A percentile compares a stretch with the other conserved stretches of the same genome.
Conservation (phyloP, 2,797 vertebrate species). For the Tenualosa ilisha region DNA sequence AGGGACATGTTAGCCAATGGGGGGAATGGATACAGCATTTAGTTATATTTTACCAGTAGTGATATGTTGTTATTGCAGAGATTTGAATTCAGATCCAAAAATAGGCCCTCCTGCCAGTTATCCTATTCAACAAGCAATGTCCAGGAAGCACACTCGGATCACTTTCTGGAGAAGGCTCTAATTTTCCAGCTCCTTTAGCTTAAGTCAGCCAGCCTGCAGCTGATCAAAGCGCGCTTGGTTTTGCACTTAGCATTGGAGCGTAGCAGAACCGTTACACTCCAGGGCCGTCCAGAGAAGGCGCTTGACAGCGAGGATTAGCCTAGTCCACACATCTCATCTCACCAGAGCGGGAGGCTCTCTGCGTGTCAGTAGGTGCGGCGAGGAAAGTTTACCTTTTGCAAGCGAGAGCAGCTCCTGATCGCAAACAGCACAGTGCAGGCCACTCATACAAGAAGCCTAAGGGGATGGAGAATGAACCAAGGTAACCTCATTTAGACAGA, state of each 20-base stretch:
- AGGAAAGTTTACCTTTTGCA: constrained; percentile 59
- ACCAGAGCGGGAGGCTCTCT: neutral
- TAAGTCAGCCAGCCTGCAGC: neutral
- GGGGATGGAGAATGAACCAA: neutral
- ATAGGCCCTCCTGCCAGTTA: neutral
- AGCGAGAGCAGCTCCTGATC: constrained; percentile 66
- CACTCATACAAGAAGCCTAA: constrained; percentile 59
- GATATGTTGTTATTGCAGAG: neutral
- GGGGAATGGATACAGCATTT: too few species aligned
- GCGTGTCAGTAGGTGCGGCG: neutral
- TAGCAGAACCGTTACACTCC: neutral
- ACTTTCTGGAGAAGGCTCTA: neutral
- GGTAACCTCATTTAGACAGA: neutral
- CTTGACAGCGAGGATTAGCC: constrained; percentile 5
- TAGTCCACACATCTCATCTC: neutral
- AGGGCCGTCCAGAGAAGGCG: neutral
- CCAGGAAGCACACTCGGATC: neutral
- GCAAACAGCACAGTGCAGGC: constrained; percentile 66
- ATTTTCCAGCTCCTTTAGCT: neutral
- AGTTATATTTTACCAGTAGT: too few species aligned
- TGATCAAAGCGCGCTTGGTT: constrained; percentile 25
- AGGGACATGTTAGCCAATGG: neutral
- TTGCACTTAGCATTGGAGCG: constrained; percentile 13
- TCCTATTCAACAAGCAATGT: neutral
- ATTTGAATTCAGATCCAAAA: neutral